Evolutionary conservation across 2,113 vertebrate genomes (phyloP), one percentile per base, ranked within the genome.

Genomic region (Nicator chloris): DNA sequence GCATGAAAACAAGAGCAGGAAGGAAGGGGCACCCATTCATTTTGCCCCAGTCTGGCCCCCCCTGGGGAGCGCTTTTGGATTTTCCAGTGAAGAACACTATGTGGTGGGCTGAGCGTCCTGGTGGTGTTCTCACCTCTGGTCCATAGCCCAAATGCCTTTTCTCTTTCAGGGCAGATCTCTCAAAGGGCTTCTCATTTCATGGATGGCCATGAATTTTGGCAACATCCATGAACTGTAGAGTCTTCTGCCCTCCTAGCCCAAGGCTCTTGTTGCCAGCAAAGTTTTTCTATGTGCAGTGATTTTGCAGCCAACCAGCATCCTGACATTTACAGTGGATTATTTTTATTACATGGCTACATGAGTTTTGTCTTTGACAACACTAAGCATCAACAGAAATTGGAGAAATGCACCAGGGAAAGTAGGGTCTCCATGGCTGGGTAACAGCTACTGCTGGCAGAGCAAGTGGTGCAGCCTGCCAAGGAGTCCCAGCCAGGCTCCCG

Each of bases 11-110:
- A 75, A 31, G 20, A 35, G 11, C 35, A 73, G 37, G 24, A 27
- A 82, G 39, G 27, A 92, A 60, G 0, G 4, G 9, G 6, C 8
- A 44, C 12, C 4, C n/a, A 27, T 40, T 76, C 0, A 0, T 79
- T 91, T 82, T 76, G 6, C 10, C 23, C 21, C 27, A 27, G 35
- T 18, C 56, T 89, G 39, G 7, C 5, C 21, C 23, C 17, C 30
- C 8, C 5, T 21, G 35, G 16, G 39, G 56, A 68, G 6, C 15
- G 30, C 5, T 37, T 83, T 42, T 42, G 47, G 54, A 47, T 73
- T 81, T 27, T 27, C 45, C 39, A 19, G 9, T 42, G 75, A 61
- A 72, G 49, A 91, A 22, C 10, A 33, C 3, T 3, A 2, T n/a
- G 59, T 17, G 8, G 12, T 69, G 17, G 30, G 14, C 51, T 65